Conservation (phyloP, 2,888 invertebrate species). For the Bedellia somnulentella region DNA sequence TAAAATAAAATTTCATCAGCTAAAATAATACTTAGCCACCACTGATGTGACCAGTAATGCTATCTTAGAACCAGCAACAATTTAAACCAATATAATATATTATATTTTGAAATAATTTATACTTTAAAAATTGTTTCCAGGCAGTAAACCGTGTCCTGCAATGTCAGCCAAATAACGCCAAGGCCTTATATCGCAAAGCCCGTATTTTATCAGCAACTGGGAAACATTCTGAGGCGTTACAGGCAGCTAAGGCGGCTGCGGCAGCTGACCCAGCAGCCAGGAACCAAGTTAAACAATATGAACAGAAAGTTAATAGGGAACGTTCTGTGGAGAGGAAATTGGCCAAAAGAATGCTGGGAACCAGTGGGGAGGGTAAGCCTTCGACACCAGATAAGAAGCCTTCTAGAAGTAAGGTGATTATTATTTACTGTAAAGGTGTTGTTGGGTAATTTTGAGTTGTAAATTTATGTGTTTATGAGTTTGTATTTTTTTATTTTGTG, state of each 20-base stretch:
- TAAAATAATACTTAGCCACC: no score
- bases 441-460: no score
- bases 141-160: conserved; percentile 82
- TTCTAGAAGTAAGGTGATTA: conserved; percentile 29
- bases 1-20: no score
- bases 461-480: no score
- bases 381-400: conserved; percentile 34
- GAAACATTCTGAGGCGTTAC: conserved; percentile 70
- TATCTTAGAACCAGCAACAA: no score
- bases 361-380: conserved; percentile 12
- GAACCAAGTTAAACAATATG: conserved; percentile 38
- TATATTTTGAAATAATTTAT: no score
- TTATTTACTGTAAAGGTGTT: background rate
- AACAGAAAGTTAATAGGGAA: conserved; percentile 34
- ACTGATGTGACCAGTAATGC: no score
- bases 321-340: conserved; percentile 51
- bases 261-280: conserved; percentile 24
- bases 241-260: conserved; percentile 45
- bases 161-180: conserved; percentile 86
- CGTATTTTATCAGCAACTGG: conserved; percentile 48
- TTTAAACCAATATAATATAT: no score
- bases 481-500: no score
- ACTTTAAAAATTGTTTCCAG: no score
- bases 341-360: conserved; percentile 45
- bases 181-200: conserved; percentile 83